Base-by-base conservation (phyloP, 2,797 vertebrate genomes). In the Rhinophrynus dorsalis region DNA sequence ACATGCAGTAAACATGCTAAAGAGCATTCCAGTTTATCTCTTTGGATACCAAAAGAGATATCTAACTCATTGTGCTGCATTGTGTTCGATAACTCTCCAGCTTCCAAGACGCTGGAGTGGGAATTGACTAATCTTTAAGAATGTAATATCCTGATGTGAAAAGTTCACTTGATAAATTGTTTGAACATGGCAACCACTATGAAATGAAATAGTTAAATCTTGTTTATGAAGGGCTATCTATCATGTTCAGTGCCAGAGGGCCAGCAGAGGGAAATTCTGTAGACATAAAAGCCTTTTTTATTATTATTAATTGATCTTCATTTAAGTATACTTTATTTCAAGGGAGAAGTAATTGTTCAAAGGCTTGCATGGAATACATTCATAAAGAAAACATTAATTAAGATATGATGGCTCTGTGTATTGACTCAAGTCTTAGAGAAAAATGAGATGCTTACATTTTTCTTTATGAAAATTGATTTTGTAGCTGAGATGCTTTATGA, bases 241-340 rank as follows among this genome's bases (percentile, higher is more conserved):
- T 51, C 13, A 10, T 24, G 10, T 51, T 5, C 8, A 27, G 4
- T 27, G 24, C 47, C 24, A 11, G 50, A n/a, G n/a, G n/a, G n/a
- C n/a, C 18, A 12, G 15, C 1, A 3, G 24, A 37, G 26, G 17
- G 2, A 51, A 59, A 60, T 42, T 32, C 21, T 32, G 15, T 13
- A 12, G 26, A 60, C 15, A 29, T 11, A 60, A 59, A 54, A 30
- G 21, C 1, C 7, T 59, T 60, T n/a, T 30, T 60, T 60, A n/a
- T n/a, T n/a, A 35, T 21, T 40, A 20, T 45, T 69, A 54, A 69
- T 69, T 61, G 37, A 61, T 52, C 17, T 44, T 15, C 27, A 69
- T 54, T 69, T 61, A 60, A 52, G 37, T 60, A 44, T 54, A 40
- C 23, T 68, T 68, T 59, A 17, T 47, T 61, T 33, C 26, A 30